Percentiles rank a stretch among this genome's conserved stretches.
These are phyloP conservation scores for Rhinolophus sinicus DNA, from an alignment of 2,113 vertebrate genomes.

Conservation along the genomic window DNA sequence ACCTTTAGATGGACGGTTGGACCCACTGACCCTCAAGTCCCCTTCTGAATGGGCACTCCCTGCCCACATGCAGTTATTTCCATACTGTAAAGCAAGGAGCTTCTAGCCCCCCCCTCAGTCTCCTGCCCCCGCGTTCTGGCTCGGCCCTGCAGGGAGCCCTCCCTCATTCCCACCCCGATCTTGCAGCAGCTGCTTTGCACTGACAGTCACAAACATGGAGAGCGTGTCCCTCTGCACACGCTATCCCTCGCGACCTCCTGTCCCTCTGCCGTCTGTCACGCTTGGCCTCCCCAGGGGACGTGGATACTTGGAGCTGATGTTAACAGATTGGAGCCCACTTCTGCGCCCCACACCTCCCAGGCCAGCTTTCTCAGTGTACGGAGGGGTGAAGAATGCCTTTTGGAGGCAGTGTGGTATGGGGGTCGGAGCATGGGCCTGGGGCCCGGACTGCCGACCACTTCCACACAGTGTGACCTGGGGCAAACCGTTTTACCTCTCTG, in stretches of 20 bases:
- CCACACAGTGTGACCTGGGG: neutral
- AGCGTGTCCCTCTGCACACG: accelerated
- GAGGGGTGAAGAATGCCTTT: neutral
- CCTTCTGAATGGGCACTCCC: too few relatives aligned
- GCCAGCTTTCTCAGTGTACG: neutral
- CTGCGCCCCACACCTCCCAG: neutral
- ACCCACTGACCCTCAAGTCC: neutral
- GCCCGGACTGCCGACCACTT: neutral
- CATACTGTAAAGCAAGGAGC: neutral
- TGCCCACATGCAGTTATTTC: accelerated
- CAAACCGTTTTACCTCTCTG: neutral
- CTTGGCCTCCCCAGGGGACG: neutral
- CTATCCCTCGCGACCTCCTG: accelerated
- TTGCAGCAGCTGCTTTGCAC: too few relatives aligned
- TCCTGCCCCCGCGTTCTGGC: neutral
- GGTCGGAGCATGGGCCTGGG: neutral
- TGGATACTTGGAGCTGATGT: neutral
- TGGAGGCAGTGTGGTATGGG: neutral
- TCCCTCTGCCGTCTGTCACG: neutral
- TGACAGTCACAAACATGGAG: too few relatives aligned
- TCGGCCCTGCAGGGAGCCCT: too few relatives aligned
- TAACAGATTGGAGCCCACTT: neutral
- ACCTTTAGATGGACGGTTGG: neutral
- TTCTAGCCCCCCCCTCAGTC: neutral
- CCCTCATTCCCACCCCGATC: neutral